Evolutionary conservation across 2,797 vertebrate genomes (phyloP).

Genomic region (Lacerta viridis): DNA sequence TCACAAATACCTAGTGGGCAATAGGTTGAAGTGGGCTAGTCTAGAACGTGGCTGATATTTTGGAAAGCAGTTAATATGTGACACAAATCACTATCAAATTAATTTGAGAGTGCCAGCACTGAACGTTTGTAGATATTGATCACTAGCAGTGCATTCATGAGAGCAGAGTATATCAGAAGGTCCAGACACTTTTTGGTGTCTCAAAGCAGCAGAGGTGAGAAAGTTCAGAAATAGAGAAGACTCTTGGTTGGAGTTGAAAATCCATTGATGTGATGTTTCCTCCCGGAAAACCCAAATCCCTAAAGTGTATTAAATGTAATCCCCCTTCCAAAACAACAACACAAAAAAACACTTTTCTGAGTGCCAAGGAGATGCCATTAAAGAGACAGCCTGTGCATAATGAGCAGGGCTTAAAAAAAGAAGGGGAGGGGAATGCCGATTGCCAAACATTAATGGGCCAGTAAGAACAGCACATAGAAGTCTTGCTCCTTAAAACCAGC

Average conservation of each 20-base stretch:
- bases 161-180: no score
- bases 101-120: no score
- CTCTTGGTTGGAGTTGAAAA: constrained; percentile 10
- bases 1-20: neutral
- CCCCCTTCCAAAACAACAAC: neutral
- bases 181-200: accelerated
- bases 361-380: neutral
- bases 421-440: neutral
- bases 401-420: constrained; percentile 34
- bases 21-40: neutral
- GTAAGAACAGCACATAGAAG: neutral
- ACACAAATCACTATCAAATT: no score
- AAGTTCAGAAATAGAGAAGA: neutral
- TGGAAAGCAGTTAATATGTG: neutral
- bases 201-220: neutral
- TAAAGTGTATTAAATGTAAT: constrained; percentile 1
- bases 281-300: constrained; percentile 27
- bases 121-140: no score
- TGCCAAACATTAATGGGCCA: constrained; percentile 29
- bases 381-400: neutral
- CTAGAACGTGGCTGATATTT: neutral
- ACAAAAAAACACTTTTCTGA: neutral
- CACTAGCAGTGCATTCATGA: no score
- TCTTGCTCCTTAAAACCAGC: neutral
- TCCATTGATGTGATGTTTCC: neutral